A percentile compares a stretch with the other conserved stretches of the same genome.
These are phyloP conservation scores for Fulmarus glacialis DNA, from an alignment of 2,113 vertebrate genomes.

Conservation along the genomic window DNA sequence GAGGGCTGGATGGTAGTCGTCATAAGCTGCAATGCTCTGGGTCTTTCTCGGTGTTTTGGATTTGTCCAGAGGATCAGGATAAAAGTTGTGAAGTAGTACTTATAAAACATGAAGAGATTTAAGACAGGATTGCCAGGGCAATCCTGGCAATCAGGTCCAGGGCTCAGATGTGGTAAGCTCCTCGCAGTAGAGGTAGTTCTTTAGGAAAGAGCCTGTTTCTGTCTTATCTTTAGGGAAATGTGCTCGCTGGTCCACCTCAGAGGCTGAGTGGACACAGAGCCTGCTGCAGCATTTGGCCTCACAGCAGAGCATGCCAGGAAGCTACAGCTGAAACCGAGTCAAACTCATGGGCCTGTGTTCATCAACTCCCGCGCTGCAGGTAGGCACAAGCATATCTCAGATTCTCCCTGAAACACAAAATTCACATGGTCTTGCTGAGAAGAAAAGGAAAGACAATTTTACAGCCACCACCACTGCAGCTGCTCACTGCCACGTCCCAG, in stretches of 20 bases:
- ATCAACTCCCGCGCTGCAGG: neutral
- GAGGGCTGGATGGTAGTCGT: neutral
- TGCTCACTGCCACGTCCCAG: neutral
- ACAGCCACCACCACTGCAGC: neutral
- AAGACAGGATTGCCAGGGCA: neutral
- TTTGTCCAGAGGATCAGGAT: neutral
- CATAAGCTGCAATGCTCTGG: neutral
- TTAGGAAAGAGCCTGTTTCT: neutral
- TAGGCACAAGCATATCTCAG: neutral
- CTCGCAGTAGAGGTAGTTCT: neutral
- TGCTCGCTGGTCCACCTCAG: neutral
- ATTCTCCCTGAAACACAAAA: neutral
- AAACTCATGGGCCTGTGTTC: neutral
- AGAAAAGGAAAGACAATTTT: neutral
- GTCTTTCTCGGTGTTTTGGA: neutral
- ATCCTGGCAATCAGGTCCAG: neutral
- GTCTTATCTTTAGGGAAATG: neutral
- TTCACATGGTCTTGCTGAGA: accelerated
- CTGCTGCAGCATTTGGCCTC: neutral
- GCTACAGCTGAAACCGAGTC: neutral
- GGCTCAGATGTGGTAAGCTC: neutral
- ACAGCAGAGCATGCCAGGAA: neutral
- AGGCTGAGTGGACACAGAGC: neutral
- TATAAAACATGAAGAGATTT: neutral
- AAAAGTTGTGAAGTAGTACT: neutral